These are phyloP conservation scores for Melanocharis versteri DNA, from an alignment of 2,113 vertebrate genomes.

Conservation along the genomic window DNA sequence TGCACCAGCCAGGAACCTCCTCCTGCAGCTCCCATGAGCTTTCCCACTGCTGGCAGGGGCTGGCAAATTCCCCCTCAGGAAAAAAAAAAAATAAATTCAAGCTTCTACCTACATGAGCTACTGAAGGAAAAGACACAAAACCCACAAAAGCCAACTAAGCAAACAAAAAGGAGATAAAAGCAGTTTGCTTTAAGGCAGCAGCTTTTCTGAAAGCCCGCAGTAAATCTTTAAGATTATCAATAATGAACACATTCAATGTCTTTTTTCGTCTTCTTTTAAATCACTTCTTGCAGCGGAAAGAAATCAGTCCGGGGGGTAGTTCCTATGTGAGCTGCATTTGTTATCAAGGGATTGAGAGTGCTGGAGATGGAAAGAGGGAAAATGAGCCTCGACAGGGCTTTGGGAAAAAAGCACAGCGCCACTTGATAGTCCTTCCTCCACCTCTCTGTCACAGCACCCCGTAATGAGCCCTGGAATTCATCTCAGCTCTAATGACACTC, in stretches of 20 bases:
- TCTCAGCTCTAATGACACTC: conserved; percentile 35
- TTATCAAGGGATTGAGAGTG: conserved; percentile 47
- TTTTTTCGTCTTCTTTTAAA: conserved; percentile 41
- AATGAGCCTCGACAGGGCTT: conserved; percentile 28
- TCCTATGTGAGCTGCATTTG: conserved; percentile 45
- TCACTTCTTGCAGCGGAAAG: conserved; percentile 38
- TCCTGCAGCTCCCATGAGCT: not conserved
- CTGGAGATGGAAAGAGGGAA: not conserved
- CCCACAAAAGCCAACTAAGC: conserved; percentile 60
- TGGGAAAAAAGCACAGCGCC: not conserved
- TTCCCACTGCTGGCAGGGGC: not conserved
- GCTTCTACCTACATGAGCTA: not conserved
- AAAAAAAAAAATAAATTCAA: not conserved
- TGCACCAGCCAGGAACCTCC: not conserved
- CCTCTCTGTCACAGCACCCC: conserved; percentile 22
- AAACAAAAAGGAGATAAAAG: conserved; percentile 63
- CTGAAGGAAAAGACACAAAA: not conserved
- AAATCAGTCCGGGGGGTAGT: conserved; percentile 49
- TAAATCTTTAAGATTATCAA: conserved; percentile 65
- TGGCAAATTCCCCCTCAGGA: not conserved
- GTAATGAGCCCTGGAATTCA: conserved; percentile 27
- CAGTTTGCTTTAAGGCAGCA: conserved; percentile 56
- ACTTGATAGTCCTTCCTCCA: not conserved
- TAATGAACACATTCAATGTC: conserved; percentile 58
- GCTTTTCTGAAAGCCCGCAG: conserved; percentile 52